Base-by-base conservation (phyloP, 1,140 invertebrate species). In the Phocides pigmalion region DNA sequence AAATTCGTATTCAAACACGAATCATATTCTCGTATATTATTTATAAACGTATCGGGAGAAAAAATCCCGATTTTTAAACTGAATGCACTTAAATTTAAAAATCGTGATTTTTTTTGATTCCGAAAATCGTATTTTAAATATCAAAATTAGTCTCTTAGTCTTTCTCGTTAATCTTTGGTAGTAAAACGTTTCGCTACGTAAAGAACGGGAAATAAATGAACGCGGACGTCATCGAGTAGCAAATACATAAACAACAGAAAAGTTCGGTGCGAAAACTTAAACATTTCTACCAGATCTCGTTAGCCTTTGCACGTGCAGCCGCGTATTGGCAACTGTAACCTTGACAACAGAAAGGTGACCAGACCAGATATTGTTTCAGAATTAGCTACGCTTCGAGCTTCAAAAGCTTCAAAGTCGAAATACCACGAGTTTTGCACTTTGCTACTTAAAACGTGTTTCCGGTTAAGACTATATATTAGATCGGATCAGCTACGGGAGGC, bases 211-310 rank as follows among this genome's bases (percentile, higher is more conserved):
- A 32, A 32, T 32, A 50, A 50, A 50, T 25, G 46, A 25, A 15
- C 22, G 9, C 25, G 28, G 46, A 32, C 47, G 25, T 50, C 47
- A 50, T 50, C 32, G 47, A 50, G 12, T 25, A n/a, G n/a, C n/a
- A n/a, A n/a, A 16, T 15, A 16, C 25, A 35, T 53, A 53, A 44
- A 51, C 49, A 41, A 41, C 32, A 54, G 32, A 41, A 22, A 39
- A 41, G 6, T 54, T 20, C 35, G 37, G 35, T 39, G 19, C 32
- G 14, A 54, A n/a, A 54, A 25, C 51, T 54, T 41, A 39, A 50
- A 50, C 47, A 53, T 54, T 54, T 54, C 35, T 41, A 41, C 35
- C 51, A 54, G 35, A 54, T 39, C 51, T 41, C 4, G 51, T 41
- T 54, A 25, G 35, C 51, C 51, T 54, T 54, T 54, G 37, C 51